phyloP scores from a whole-genome alignment of 2,888 invertebrate genomes.

The Thereva nobilitata region DNA sequence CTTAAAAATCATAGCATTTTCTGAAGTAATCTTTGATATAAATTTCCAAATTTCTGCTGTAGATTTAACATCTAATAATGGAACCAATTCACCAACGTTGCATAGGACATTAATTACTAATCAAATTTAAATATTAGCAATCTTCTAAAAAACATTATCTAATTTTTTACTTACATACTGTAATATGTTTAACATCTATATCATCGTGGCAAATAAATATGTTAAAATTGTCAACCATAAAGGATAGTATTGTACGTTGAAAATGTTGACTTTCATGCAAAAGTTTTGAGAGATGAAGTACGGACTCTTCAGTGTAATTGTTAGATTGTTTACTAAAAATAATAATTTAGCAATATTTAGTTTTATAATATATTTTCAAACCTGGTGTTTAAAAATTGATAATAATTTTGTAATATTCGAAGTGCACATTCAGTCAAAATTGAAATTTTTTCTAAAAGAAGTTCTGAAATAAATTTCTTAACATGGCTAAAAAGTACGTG shows the following conservation, averaged over 20 bases:
- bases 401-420: background rate
- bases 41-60: conserved; percentile 40
- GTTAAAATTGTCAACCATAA: conserved; percentile 19
- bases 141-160: background rate
- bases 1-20: conserved; percentile 27
- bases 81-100: conserved; percentile 24
- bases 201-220: conserved; percentile 9
- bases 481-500: background rate
- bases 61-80: conserved; percentile 36
- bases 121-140: background rate
- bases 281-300: background rate
- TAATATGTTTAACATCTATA: background rate
- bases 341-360: background rate
- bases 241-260: conserved; percentile 13
- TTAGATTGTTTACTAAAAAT: background rate
- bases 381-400: background rate
- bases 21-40: conserved; percentile 24
- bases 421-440: conserved; percentile 5
- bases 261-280: conserved; percentile 10
- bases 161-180: conserved; percentile 14
- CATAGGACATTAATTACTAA: conserved; percentile 21
- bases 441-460: background rate
- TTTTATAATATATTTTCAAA: background rate
- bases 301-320: background rate
- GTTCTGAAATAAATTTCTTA: background rate